Evolutionary conservation across 2,888 invertebrate species (phyloP).

Genomic region (Clunio marinus): DNA sequence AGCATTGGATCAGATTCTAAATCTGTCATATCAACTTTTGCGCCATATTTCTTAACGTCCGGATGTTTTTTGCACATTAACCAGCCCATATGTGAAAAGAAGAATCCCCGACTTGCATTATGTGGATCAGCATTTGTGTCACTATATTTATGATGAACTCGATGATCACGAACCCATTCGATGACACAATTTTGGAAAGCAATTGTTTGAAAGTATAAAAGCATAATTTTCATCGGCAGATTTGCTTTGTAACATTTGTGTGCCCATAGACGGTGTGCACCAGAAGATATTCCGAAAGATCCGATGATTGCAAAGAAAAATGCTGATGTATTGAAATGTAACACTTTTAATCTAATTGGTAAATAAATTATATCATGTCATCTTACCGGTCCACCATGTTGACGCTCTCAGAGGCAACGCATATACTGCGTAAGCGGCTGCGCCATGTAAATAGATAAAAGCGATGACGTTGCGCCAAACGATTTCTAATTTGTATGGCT

Average conservation of each 20-base stretch:
- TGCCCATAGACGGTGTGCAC: conserved; percentile 26
- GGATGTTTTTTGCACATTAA: conserved; percentile 76
- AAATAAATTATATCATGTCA: background rate
- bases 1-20: conserved; percentile 68
- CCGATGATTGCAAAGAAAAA: background rate
- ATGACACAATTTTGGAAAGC: conserved; percentile 54
- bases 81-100: conserved; percentile 90
- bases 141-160: conserved; percentile 77
- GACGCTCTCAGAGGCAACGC: background rate
- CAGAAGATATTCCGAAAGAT: background rate
- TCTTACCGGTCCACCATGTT: too few relatives aligned
- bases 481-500: conserved; percentile 58
- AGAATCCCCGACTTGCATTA: conserved; percentile 77
- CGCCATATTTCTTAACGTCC: conserved; percentile 69
- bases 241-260: conserved; percentile 22
- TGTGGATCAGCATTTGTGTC: conserved; percentile 84
- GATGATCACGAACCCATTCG: conserved; percentile 64
- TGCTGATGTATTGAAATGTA: background rate
- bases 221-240: background rate
- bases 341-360: background rate
- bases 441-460: conserved; percentile 66
- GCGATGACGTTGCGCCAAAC: conserved; percentile 76
- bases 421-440: conserved; percentile 57
- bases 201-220: conserved; percentile 42
- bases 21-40: conserved; percentile 72